phyloP scores from a whole-genome alignment of 2,797 vertebrate genomes.

The Megaceryle alcyon region DNA sequence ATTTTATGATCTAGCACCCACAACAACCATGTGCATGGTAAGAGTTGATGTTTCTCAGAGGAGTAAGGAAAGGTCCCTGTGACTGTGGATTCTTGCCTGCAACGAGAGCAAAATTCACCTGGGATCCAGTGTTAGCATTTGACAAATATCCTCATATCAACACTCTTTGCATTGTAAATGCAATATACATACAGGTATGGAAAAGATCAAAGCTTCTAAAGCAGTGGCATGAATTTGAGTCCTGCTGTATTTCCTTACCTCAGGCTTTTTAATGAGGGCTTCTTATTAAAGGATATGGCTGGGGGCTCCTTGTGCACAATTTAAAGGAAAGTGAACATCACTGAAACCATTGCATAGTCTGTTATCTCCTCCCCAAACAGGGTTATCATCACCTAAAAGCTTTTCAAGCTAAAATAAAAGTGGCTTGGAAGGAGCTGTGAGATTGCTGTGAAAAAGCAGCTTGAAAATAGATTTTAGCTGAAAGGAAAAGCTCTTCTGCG shows the following conservation, averaged over 20 bases:
- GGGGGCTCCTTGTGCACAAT: background rate
- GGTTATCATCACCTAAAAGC: constrained; percentile 2
- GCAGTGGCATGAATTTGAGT: background rate
- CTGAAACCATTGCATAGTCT: background rate
- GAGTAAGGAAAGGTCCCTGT: background rate
- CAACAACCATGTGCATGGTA: fast-evolving
- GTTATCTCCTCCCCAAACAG: background rate
- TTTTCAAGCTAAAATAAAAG: constrained; percentile 35
- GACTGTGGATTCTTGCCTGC: background rate
- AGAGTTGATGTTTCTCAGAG: background rate
- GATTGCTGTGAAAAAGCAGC: constrained; percentile 15
- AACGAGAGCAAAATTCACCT: background rate
- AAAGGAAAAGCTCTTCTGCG: constrained; percentile 3
- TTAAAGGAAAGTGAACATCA: constrained; percentile 4
- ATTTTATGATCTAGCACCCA: background rate
- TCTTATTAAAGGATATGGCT: background rate
- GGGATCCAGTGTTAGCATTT: background rate
- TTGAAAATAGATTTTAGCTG: constrained; percentile 25
- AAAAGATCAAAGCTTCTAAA: background rate
- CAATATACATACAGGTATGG: background rate
- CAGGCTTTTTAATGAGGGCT: background rate
- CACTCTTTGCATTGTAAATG: background rate
- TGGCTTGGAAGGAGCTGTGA: background rate
- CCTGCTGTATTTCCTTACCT: background rate
- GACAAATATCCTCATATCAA: background rate